Conservation (phyloP, 1,140 invertebrate species). For the Neodiprion lecontei region DNA sequence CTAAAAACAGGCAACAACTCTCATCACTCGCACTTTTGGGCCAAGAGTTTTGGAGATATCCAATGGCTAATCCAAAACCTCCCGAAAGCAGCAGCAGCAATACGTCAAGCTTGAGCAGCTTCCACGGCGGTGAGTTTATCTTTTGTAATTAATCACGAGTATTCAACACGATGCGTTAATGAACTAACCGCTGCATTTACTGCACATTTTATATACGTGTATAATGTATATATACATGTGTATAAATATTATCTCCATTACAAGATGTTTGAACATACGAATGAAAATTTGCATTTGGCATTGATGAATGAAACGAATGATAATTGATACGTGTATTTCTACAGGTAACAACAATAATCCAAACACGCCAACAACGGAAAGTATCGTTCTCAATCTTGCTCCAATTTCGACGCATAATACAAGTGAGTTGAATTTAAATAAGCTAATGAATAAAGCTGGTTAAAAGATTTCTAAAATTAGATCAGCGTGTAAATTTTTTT, state of each 20-base stretch:
- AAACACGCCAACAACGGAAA: slow-evolving; percentile 62
- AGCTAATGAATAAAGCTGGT: neutral
- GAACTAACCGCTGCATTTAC: neutral
- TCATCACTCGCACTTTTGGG: slow-evolving; percentile 89
- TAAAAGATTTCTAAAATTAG: neutral
- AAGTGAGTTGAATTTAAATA: slow-evolving; percentile 35
- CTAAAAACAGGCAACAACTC: slow-evolving; percentile 87
- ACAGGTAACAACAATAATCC: slow-evolving; percentile 53
- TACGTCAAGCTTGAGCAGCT: slow-evolving; percentile 58
- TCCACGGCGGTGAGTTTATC: slow-evolving; percentile 49
- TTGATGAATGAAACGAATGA: no score
- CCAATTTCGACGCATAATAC: slow-evolving; percentile 64
- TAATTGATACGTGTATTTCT: slow-evolving; percentile 21
- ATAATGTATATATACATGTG: no score
- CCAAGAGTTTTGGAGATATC: slow-evolving; percentile 93
- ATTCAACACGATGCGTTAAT: neutral
- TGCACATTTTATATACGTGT: neutral
- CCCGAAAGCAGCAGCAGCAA: slow-evolving; percentile 57
- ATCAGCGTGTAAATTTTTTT: slow-evolving; percentile 18
- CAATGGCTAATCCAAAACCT: slow-evolving; percentile 75
- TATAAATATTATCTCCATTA: no score
- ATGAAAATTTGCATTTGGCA: no score
- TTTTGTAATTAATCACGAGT: neutral
- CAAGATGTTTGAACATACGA: no score
- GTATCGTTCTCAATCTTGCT: slow-evolving; percentile 78